Evolutionary conservation across 2,888 invertebrate species (phyloP).

Genomic region (Orthonevra nobilis): DNA sequence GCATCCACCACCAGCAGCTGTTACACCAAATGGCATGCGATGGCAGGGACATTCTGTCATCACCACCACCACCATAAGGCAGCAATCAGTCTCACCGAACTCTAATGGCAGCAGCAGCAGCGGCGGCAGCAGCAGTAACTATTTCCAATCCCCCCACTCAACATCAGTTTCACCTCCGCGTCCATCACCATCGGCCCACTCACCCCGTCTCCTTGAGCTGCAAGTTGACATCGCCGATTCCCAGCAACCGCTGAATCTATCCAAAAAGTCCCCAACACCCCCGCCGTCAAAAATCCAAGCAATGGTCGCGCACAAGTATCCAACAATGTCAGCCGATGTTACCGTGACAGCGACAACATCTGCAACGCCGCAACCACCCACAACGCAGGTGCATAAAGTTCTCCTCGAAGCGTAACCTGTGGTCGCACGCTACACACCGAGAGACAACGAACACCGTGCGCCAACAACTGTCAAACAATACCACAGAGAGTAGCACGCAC

Average conservation of each 20-base stretch:
- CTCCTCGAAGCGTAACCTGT: slow-evolving; percentile 83
- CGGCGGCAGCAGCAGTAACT: slow-evolving; percentile 76
- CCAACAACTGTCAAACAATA: slow-evolving; percentile 46
- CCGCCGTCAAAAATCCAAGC: slow-evolving; percentile 82
- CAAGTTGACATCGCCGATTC: slow-evolving; percentile 91
- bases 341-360: slow-evolving; percentile 78
- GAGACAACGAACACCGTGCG: slow-evolving; percentile 63
- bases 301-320: slow-evolving; percentile 77
- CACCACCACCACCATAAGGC: slow-evolving; percentile 82
- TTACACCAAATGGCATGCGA: slow-evolving; percentile 76
- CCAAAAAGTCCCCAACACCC: slow-evolving; percentile 90
- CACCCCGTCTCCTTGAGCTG: slow-evolving; percentile 85
- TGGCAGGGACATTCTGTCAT: slow-evolving; percentile 83
- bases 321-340: slow-evolving; percentile 78
- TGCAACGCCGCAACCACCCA: slow-evolving; percentile 68
- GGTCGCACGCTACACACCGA: slow-evolving; percentile 34
- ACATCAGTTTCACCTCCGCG: slow-evolving; percentile 80
- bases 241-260: slow-evolving; percentile 92
- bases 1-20: slow-evolving; percentile 74
- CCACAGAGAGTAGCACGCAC: slow-evolving; percentile 34
- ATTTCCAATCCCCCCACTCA: slow-evolving; percentile 80
- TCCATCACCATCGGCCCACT: slow-evolving; percentile 79
- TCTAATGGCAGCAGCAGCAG: slow-evolving; percentile 75
- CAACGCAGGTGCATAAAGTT: slow-evolving; percentile 81
- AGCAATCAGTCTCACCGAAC: slow-evolving; percentile 79